Conservation (phyloP, 2,888 invertebrate species). For the Cataglyphis rosenhaueri region DNA sequence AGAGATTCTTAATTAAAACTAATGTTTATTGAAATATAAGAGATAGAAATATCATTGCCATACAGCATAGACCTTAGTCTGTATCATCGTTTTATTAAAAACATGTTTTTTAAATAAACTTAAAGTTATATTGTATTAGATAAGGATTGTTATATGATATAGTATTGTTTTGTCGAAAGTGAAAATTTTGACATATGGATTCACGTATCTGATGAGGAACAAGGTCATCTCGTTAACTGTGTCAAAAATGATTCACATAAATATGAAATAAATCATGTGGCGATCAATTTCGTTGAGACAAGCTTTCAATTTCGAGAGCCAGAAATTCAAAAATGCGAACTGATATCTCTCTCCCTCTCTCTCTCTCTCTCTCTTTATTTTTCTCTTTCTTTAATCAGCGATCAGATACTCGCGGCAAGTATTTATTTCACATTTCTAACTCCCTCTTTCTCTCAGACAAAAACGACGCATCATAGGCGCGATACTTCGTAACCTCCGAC, state of each 20-base stretch:
- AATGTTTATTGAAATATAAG: neutral
- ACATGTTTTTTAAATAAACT: neutral
- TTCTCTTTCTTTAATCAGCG: conserved; percentile 1
- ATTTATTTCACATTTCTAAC: conserved; percentile 22
- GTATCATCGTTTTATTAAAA: neutral
- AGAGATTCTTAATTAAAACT: neutral
- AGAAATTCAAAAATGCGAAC: conserved; percentile 1
- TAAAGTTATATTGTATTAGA: too few species aligned
- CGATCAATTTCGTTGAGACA: neutral
- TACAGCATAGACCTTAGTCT: neutral
- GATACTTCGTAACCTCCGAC: neutral
- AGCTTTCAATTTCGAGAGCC: neutral
- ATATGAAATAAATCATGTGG: neutral
- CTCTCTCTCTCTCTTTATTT: too few species aligned
- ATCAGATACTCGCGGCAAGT: neutral
- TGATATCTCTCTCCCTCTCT: conserved; percentile 18
- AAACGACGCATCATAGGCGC: conserved; percentile 12
- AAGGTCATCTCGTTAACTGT: neutral
- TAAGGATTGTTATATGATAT: too few species aligned
- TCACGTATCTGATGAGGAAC: neutral
- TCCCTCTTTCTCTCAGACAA: neutral
- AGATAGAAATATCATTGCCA: neutral
- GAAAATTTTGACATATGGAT: neutral
- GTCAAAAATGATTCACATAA: neutral
- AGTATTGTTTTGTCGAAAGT: too few species aligned